Evolutionary conservation across 2,797 vertebrate genomes (phyloP), one percentile per base, ranked within the genome.

Genomic region (Fratercula arctica): DNA sequence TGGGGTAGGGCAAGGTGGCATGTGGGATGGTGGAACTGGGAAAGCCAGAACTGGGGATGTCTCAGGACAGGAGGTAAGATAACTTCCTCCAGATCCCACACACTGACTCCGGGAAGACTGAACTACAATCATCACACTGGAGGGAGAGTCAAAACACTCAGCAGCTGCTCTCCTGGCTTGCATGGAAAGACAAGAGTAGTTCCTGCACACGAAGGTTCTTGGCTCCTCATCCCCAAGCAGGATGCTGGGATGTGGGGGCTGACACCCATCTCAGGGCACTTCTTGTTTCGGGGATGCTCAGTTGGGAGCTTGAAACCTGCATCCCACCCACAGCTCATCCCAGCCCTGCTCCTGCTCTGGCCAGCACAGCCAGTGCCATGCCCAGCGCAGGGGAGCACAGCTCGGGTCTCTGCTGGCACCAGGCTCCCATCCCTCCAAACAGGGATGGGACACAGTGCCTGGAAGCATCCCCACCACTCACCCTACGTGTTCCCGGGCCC

Each of bases 191-290:
- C 13, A 53, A 89, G 13, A 87, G 41, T 24, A 75, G 61, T 18
- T 93, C 61, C 56, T 23, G 33, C 39, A 79, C 48, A n/a, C 1
- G 1, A 46, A 59, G 1, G 5, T 0, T 0, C 26, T 54, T 1
- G 0, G 39, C 5, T 56, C 25, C 53, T n/a, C 26, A 33, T 45
- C 37, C 50, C 25, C 6, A 16, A 68, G 59, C 37, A 57, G 20
- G 19, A 53, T 69, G 45, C 18, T 87, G 72, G n/a, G 16, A 1
- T 8, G 0, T 24, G 15, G 31, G n/a, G 16, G 21, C 45, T 81
- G 23, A 76, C 35, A 46, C 9, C 13, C 53, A n/a, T 25, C 26
- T 63, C 46, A 13, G 46, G 63, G 29, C 59, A 78, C 20, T 59
- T 18, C 18, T 54, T 76, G 29, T 31, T 60, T 54, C 12, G 9